These are phyloP conservation scores for Lophotis ruficrista DNA, from an alignment of 2,113 vertebrate species.

Conservation along the genomic window DNA sequence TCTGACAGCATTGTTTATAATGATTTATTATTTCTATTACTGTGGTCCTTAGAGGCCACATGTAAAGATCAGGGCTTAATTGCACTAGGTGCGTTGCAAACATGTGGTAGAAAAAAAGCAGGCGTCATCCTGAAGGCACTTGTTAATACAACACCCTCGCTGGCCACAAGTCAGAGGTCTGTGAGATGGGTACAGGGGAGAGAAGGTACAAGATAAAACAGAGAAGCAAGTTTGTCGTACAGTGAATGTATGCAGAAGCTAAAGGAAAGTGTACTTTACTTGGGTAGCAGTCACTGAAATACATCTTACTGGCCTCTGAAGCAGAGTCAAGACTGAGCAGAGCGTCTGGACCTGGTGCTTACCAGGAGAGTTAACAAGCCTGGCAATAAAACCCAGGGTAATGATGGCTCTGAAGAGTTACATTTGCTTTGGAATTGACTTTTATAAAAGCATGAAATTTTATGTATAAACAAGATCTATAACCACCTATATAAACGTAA, in stretches of 20 bases:
- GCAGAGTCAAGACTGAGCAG: not conserved
- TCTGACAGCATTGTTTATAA: constrained; percentile 34
- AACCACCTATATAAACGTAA: not conserved
- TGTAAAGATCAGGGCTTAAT: not conserved
- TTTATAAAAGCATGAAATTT: constrained; percentile 42
- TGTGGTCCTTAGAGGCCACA: not conserved
- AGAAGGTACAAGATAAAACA: not conserved
- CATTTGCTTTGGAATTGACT: constrained; percentile 56
- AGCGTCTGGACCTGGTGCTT: constrained; percentile 42
- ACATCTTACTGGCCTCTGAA: not conserved
- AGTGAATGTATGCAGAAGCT: not conserved
- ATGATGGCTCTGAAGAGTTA: constrained; percentile 11
- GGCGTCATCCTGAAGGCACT: not conserved
- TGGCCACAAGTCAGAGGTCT: not conserved
- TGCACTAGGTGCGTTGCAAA: not conserved
- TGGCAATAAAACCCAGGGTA: not conserved
- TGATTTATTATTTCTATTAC: constrained; percentile 45
- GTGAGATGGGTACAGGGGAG: not conserved
- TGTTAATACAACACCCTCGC: not conserved
- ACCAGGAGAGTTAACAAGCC: not conserved
- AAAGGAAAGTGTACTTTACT: not conserved
- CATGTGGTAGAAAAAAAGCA: not conserved
- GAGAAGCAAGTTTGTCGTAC: not conserved
- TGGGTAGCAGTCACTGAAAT: not conserved
- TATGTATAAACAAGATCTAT: not conserved